These are phyloP conservation scores for Tetramorium simillimum DNA, from an alignment of 1,140 invertebrate genomes.

Conservation along the genomic window DNA sequence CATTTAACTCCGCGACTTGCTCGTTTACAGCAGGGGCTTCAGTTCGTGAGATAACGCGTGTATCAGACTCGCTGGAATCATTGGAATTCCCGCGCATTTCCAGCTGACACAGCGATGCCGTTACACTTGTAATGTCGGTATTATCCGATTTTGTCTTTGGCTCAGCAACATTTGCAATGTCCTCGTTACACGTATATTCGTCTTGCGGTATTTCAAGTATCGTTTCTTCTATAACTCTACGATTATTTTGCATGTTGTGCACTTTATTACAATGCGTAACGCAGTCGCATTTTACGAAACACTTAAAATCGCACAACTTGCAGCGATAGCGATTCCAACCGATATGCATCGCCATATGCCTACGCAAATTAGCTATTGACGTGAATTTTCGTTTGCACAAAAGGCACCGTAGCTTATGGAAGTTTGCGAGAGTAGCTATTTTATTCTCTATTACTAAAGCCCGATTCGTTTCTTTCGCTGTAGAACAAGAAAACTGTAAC, in stretches of 20 bases:
- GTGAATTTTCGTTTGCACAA: slow-evolving; percentile 80
- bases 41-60: neutral
- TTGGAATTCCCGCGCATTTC: neutral
- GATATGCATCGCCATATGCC: slow-evolving; percentile 83
- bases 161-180: neutral
- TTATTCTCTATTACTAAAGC: slow-evolving; percentile 63
- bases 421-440: slow-evolving; percentile 69
- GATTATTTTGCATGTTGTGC: slow-evolving; percentile 79
- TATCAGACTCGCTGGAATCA: neutral
- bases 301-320: slow-evolving; percentile 81
- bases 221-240: slow-evolving; percentile 68
- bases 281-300: slow-evolving; percentile 80
- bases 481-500: neutral
- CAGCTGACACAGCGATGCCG: neutral
- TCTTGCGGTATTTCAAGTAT: slow-evolving; percentile 76
- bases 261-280: slow-evolving; percentile 79
- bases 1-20: neutral
- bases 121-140: neutral
- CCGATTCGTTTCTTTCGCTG: slow-evolving; percentile 13
- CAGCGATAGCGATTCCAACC: slow-evolving; percentile 84
- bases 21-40: neutral
- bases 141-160: neutral
- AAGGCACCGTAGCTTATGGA: slow-evolving; percentile 78
- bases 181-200: slow-evolving; percentile 23
- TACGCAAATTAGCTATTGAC: slow-evolving; percentile 76